phyloP scores from a whole-genome alignment of 2,888 invertebrate species.

The Scotopteryx bipunctaria region DNA sequence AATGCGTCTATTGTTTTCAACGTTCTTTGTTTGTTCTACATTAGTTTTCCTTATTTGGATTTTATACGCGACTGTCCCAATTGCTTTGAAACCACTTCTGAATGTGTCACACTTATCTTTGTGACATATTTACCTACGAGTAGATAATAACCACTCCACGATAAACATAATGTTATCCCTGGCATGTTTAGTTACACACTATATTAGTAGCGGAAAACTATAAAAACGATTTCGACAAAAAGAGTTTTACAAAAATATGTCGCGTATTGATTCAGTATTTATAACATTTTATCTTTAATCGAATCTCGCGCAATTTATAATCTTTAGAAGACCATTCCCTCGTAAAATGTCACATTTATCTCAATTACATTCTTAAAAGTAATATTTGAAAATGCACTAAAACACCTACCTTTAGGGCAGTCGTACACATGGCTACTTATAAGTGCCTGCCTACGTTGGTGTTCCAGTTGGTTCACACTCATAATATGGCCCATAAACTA shows the following conservation, averaged over 20 bases:
- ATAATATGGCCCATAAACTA: neutral
- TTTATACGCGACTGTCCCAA: slow-evolving; percentile 23
- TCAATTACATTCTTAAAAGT: slow-evolving; percentile 56
- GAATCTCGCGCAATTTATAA: slow-evolving; percentile 26
- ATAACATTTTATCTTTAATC: slow-evolving; percentile 11
- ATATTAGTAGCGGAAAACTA: too few species aligned
- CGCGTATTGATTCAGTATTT: slow-evolving; percentile 5
- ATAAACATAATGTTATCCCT: neutral
- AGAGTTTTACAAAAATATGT: neutral
- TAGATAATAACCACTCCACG: neutral
- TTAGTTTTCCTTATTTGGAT: slow-evolving; percentile 39
- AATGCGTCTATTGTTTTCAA: slow-evolving; percentile 44
- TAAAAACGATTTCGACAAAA: too few species aligned
- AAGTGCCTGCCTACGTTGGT: neutral
- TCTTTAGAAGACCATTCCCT: slow-evolving; percentile 33
- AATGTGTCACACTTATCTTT: slow-evolving; percentile 16
- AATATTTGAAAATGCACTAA: slow-evolving; percentile 50
- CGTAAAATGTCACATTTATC: slow-evolving; percentile 51
- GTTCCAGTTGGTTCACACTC: neutral
- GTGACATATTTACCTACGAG: neutral
- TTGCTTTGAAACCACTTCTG: neutral
- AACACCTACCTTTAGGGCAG: slow-evolving; percentile 43
- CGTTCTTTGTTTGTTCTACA: slow-evolving; percentile 43
- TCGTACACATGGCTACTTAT: slow-evolving; percentile 7
- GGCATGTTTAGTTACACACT: neutral